phyloP scores from a whole-genome alignment of 1,140 invertebrate genomes.

The Sminthurides bifidus region DNA sequence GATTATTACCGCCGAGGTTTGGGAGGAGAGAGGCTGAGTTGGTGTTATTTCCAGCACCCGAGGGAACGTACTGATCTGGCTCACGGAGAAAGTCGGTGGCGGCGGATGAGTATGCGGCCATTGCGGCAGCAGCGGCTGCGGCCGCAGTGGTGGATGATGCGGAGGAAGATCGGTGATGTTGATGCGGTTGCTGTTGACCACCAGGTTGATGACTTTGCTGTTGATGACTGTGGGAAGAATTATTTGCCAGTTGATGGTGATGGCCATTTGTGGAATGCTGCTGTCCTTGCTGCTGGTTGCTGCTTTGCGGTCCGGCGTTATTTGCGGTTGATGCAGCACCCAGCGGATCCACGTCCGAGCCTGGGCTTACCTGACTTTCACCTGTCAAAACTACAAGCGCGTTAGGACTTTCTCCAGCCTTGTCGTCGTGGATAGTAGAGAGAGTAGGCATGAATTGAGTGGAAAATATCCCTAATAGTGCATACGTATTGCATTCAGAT shows the following conservation, averaged over 20 bases:
- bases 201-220: not conserved
- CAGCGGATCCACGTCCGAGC: constrained; percentile 29
- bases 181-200: constrained; percentile 9
- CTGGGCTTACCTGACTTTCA: constrained; percentile 28
- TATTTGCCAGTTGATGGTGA: not conserved
- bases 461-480: too few relatives aligned
- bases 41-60: not conserved
- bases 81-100: constrained; percentile 10
- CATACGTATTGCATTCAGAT: not conserved
- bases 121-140: not conserved
- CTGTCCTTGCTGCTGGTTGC: not conserved
- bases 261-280: constrained; percentile 3
- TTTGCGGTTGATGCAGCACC: constrained; percentile 14
- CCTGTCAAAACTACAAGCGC: constrained; percentile 23
- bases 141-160: constrained; percentile 1
- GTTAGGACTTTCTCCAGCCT: too few relatives aligned
- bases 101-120: not conserved
- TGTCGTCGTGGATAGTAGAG: too few relatives aligned
- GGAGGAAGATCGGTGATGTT: constrained; percentile 1
- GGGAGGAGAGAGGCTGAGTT: not conserved
- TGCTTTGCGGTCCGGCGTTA: not conserved
- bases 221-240: not conserved
- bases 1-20: not conserved
- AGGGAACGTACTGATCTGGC: constrained; percentile 11
- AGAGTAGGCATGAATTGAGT: too few relatives aligned